Evolutionary conservation across 2,888 invertebrate species (phyloP).

Genomic region (Ceriagrion tenellum): DNA sequence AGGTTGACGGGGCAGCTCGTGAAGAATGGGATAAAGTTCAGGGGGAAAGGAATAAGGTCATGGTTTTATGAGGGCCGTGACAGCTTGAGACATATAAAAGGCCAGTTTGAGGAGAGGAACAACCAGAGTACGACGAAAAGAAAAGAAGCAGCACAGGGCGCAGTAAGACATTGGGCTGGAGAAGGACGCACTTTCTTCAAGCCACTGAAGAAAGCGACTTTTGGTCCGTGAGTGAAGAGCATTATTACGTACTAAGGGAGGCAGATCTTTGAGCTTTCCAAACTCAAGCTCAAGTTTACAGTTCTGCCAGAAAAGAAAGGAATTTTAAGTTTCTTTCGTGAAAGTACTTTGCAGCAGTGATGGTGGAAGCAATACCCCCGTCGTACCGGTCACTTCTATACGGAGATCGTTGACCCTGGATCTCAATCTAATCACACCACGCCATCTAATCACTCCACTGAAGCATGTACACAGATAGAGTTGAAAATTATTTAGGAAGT

Average conservation of each 20-base stretch:
- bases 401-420: too few relatives aligned
- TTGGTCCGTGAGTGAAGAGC: background rate
- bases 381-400: too few relatives aligned
- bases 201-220: background rate
- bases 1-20: constrained; percentile 50
- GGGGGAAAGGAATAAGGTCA: constrained; percentile 10
- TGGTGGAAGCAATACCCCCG: background rate
- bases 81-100: constrained; percentile 49
- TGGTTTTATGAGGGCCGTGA: constrained; percentile 21
- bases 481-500: too few relatives aligned
- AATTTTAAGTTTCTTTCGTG: background rate
- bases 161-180: background rate
- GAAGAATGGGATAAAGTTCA: constrained; percentile 57
- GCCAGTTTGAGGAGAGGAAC: constrained; percentile 12
- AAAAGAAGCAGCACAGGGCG: background rate
- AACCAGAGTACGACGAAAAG: background rate
- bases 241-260: background rate
- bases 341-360: background rate
- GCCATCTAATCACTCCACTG: too few relatives aligned
- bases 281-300: background rate
- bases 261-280: background rate
- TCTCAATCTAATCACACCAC: too few relatives aligned
- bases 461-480: too few relatives aligned
- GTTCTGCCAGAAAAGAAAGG: background rate
- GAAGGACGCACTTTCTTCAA: background rate